phyloP scores from a whole-genome alignment of 2,888 invertebrate genomes.

The Nasonia oneida region DNA sequence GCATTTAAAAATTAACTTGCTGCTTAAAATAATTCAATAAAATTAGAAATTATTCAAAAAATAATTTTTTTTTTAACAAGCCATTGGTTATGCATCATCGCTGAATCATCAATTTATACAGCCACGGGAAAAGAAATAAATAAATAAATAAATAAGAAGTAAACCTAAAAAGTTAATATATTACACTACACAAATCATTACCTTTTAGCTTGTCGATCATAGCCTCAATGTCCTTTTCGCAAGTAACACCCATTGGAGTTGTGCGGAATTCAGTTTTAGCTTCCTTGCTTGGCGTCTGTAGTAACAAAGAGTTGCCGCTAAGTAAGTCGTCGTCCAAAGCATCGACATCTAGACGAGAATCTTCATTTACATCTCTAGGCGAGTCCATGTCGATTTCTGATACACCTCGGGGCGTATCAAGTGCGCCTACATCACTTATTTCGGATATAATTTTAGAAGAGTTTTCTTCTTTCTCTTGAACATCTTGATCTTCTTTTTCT shows the following conservation, averaged over 20 bases:
- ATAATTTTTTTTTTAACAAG: not conserved
- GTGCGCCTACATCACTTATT: constrained; percentile 68
- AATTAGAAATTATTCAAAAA: not conserved
- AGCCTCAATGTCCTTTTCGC: constrained; percentile 76
- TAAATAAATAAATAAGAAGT: not conserved
- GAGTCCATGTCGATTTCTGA: constrained; percentile 76
- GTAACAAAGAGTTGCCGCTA: constrained; percentile 55
- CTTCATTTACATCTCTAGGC: constrained; percentile 71
- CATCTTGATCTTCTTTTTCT: constrained; percentile 67
- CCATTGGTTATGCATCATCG: constrained; percentile 15
- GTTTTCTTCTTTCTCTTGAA: constrained; percentile 21
- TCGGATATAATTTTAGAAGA: constrained; percentile 69
- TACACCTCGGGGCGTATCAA: constrained; percentile 73
- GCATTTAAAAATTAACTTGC: not conserved
- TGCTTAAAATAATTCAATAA: not conserved
- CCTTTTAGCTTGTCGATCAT: constrained; percentile 77
- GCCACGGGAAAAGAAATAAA: constrained; percentile 38
- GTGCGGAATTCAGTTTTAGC: constrained; percentile 71
- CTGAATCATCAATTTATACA: constrained; percentile 45
- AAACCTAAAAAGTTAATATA: constrained; percentile 24
- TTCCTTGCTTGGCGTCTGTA: constrained; percentile 52
- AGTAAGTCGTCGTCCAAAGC: constrained; percentile 72
- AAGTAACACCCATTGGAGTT: constrained; percentile 68
- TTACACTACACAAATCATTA: constrained; percentile 63
- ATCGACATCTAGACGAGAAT: constrained; percentile 72